Percentiles rank a stretch among this genome's conserved stretches.
Evolutionary conservation across 2,888 invertebrate genomes (phyloP).

Genomic region (Himalopsyche kuldschensis): DNA sequence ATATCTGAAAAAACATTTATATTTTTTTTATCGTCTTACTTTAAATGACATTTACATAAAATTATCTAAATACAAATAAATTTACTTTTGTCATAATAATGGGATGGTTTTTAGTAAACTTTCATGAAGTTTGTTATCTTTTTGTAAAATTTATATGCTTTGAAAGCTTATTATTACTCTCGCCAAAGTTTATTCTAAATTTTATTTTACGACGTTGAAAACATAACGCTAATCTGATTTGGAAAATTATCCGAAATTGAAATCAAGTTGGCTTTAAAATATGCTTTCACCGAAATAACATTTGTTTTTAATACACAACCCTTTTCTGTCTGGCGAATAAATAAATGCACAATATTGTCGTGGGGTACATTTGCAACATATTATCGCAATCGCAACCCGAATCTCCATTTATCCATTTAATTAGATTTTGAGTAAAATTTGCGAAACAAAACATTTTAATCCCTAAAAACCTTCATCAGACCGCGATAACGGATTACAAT

Average conservation of each 20-base stretch:
- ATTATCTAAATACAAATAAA: no score
- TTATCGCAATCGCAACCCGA: constrained; percentile 19
- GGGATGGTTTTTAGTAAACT: neutral
- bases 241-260: neutral
- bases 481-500: constrained; percentile 31
- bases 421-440: constrained; percentile 34
- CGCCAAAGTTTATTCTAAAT: neutral
- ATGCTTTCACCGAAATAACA: neutral
- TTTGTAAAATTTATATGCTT: neutral
- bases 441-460: constrained; percentile 35
- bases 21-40: no score
- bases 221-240: neutral
- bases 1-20: no score
- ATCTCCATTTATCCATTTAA: constrained; percentile 35
- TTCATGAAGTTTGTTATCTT: neutral
- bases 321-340: neutral
- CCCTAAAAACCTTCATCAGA: constrained; percentile 23
- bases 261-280: neutral
- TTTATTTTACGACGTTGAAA: neutral
- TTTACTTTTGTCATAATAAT: neutral
- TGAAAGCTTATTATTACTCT: neutral
- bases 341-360: neutral
- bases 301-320: neutral
- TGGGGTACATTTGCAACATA: constrained; percentile 7
- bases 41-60: no score